Conservation (phyloP, 1,140 invertebrate genomes). For the Platyscapa corneri region DNA sequence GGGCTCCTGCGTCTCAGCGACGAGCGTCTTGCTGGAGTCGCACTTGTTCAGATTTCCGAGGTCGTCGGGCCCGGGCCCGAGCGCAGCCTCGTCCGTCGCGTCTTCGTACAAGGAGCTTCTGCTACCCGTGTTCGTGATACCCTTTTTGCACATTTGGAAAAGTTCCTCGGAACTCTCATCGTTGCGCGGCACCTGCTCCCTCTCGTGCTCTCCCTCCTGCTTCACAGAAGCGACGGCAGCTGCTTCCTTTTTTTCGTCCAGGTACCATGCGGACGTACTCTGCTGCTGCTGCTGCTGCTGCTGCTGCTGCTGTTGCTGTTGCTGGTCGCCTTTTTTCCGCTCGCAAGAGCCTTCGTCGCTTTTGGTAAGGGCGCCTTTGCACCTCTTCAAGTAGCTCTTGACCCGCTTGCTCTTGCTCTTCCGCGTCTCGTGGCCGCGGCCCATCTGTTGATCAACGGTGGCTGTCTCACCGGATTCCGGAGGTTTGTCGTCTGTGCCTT, state of each 20-base stretch:
- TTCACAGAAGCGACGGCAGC: slow-evolving; percentile 9
- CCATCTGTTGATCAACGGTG: slow-evolving; percentile 52
- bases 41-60: slow-evolving; percentile 66
- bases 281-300: no score
- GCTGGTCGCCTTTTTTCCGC: slow-evolving; percentile 55
- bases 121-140: slow-evolving; percentile 52
- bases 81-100: slow-evolving; percentile 55
- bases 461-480: background rate
- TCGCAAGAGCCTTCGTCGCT: slow-evolving; percentile 63
- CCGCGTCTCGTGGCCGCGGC: slow-evolving; percentile 66
- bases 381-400: slow-evolving; percentile 73
- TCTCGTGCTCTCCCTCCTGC: slow-evolving; percentile 23
- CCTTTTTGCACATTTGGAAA: slow-evolving; percentile 24
- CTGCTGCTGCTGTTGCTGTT: slow-evolving; percentile 59
- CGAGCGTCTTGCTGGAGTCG: slow-evolving; percentile 67
- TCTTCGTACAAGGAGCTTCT: slow-evolving; percentile 63
- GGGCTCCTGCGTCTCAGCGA: slow-evolving; percentile 60
- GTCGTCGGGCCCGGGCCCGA: slow-evolving; percentile 16
- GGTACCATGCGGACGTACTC: slow-evolving; percentile 64
- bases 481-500: slow-evolving; percentile 19
- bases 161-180: slow-evolving; percentile 31
- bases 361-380: slow-evolving; percentile 69
- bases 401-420: slow-evolving; percentile 72
- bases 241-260: slow-evolving; percentile 61
- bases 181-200: background rate